These are phyloP conservation scores for Troides helena DNA, from an alignment of 2,888 invertebrate genomes.

Conservation along the genomic window DNA sequence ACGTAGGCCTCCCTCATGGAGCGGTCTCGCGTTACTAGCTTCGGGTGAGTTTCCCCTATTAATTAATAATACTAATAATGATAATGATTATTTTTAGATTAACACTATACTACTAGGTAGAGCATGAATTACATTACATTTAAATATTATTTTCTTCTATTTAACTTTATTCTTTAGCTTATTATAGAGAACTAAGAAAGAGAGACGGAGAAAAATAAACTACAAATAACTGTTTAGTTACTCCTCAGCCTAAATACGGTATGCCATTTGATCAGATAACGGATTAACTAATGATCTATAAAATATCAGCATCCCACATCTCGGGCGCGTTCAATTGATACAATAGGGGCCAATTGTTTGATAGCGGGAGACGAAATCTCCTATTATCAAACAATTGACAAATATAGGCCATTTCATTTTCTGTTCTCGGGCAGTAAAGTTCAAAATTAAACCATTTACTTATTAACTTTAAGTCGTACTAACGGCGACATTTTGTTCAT, in stretches of 20 bases:
- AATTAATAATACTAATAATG: too few relatives aligned
- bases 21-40: too few relatives aligned
- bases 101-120: too few relatives aligned
- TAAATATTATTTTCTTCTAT: too few relatives aligned
- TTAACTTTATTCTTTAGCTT: too few relatives aligned
- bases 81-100: too few relatives aligned
- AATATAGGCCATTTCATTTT: constrained; percentile 5
- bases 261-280: constrained; percentile 35
- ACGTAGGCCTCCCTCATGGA: too few relatives aligned
- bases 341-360: constrained; percentile 62
- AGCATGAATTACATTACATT: too few relatives aligned
- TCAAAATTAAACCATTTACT: background rate
- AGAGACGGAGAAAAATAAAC: background rate
- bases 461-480: constrained; percentile 10
- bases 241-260: too few relatives aligned
- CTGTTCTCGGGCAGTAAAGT: constrained; percentile 5
- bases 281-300: constrained; percentile 54
- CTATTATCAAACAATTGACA: background rate
- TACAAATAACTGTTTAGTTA: too few relatives aligned
- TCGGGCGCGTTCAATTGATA: constrained; percentile 55
- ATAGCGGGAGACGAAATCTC: constrained; percentile 28
- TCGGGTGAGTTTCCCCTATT: too few relatives aligned
- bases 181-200: too few relatives aligned
- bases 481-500: background rate
- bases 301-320: constrained; percentile 54